phyloP scores from a whole-genome alignment of 2,113 vertebrate species.

The Eonycteris spelaea region DNA sequence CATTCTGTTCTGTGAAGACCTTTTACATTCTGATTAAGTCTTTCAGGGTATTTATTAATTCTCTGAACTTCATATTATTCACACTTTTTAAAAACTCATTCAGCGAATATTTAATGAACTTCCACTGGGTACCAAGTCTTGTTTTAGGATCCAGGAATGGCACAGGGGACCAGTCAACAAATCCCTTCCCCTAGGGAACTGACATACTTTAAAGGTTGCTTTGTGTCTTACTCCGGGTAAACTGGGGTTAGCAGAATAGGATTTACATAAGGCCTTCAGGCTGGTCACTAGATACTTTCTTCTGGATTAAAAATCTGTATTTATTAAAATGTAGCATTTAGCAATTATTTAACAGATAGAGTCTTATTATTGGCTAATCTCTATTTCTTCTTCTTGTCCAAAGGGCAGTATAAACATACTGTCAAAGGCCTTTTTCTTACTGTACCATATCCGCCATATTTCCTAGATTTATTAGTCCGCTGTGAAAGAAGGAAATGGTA shows the following conservation, averaged over 20 bases:
- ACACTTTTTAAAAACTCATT: not conserved
- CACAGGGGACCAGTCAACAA: not conserved
- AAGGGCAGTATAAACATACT: not conserved
- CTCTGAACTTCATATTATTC: not conserved
- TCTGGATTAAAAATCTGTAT: not conserved
- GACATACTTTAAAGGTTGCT: not conserved
- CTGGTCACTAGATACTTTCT: not conserved
- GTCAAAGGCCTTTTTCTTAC: not conserved
- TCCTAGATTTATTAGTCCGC: not conserved
- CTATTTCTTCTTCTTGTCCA: not conserved
- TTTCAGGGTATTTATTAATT: not conserved
- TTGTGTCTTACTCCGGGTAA: not conserved
- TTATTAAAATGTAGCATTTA: not conserved
- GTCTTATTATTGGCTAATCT: not conserved
- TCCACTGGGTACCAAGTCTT: not conserved
- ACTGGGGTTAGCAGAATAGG: not conserved
- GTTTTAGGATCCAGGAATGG: not conserved
- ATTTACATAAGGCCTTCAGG: not conserved
- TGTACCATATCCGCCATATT: not conserved
- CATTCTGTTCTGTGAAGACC: not conserved
- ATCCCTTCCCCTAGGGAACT: not conserved
- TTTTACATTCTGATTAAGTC: not conserved
- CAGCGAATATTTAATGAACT: not conserved
- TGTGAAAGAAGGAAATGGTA: not conserved
- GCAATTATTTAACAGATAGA: not conserved